phyloP scores from a whole-genome alignment of 2,113 vertebrate species.

The Callithrix jacchus region DNA sequence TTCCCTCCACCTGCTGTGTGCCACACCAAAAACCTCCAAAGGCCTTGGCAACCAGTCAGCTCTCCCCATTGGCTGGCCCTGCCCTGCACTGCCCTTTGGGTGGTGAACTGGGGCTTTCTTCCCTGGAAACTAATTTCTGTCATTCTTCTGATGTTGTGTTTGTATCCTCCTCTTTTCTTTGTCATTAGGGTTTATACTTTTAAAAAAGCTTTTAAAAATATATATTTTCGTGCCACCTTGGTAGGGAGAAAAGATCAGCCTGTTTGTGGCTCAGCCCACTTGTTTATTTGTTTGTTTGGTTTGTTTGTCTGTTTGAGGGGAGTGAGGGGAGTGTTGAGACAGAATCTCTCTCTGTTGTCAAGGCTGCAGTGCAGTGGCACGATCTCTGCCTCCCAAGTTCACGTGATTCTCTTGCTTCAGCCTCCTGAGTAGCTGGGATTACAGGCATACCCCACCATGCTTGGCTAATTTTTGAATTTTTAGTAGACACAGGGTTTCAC shows the following conservation, averaged over 20 bases:
- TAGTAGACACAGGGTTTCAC: too few species aligned
- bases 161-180: not conserved
- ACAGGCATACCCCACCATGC: too few species aligned
- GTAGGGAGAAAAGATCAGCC: not conserved
- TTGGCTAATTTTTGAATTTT: too few species aligned
- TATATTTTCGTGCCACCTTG: not conserved
- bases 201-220: not conserved
- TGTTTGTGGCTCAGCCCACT: not conserved
- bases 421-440: too few species aligned
- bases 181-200: not conserved
- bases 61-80: accelerated
- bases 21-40: too few species aligned
- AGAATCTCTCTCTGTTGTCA: too few species aligned
- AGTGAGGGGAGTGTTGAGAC: too few species aligned
- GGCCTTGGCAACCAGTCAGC: not conserved
- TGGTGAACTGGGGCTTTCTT: not conserved
- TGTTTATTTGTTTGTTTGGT: not conserved
- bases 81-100: accelerated
- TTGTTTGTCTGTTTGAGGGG: too few species aligned
- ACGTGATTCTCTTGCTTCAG: too few species aligned
- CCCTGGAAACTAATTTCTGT: not conserved
- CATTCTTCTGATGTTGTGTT: not conserved
- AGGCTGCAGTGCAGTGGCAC: too few species aligned
- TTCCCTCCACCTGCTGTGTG: not conserved
- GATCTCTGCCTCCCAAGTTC: too few species aligned